Base-by-base conservation (phyloP, 2,797 vertebrate species). In the Lacerta agilis region DNA sequence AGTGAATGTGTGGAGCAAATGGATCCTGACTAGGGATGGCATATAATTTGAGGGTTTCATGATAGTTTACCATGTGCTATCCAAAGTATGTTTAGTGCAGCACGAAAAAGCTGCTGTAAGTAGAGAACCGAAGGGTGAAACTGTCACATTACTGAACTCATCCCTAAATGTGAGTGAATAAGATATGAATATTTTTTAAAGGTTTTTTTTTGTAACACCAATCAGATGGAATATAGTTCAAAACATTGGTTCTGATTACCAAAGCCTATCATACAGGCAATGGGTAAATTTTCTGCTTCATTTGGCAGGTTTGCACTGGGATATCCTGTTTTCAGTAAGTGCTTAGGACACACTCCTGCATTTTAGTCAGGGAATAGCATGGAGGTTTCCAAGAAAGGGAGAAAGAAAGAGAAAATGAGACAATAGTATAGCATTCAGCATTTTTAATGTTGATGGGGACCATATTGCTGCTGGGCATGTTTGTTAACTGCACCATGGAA, bases 361-460 rank as follows among this genome's bases (percentile, higher is more conserved):
- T 69, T 80, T 89, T 27, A 1, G 1, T 23, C 61, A 29, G 36
- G 13, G 17, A 25, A 71, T 45, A 88, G 79, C 85, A 55, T 55
- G 49, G 49, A 15, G 15, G n/a, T 82, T 89, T 89, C 87, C 79
- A 89, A 87, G 87, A 66, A 55, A 55, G 49, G 58, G 27, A 41
- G 0, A 0, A 45, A 84, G 36, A 0, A 0, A 77, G 49, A 55
- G 49, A 86, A 79, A 90, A 67, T 0, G 6, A 76, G 82, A 43
- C 58, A 61, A 67, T 87, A 89, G 85, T 41, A 61, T 17, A n/a
- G 27, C 79, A 86, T 92, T 79, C 58, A 29, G 45, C 43, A 79
- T 71, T 27, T 20, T 86, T 79, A 64, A 94, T 92, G 86, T 94
- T 87, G 49, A 86, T 61, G 29, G 45, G 69, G 64, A 27, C 25